Evolutionary conservation across 2,888 invertebrate genomes (phyloP).

Genomic region (Charanyca ferruginea): DNA sequence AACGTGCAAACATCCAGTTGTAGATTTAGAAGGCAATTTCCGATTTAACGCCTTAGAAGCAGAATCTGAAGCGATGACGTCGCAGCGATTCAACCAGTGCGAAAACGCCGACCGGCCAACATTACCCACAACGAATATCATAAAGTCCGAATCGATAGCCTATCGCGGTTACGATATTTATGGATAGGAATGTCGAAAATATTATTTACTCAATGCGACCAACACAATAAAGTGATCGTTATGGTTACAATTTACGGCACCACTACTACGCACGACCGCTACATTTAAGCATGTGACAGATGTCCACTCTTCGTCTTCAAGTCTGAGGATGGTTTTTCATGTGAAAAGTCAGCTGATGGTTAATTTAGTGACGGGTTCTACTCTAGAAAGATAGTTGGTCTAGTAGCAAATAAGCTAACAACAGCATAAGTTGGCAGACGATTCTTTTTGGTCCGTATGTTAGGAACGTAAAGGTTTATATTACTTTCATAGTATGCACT

Average conservation of each 20-base stretch:
- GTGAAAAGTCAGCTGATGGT: background rate
- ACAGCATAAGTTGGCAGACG: slow-evolving; percentile 13
- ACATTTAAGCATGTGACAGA: slow-evolving; percentile 27
- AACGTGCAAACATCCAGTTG: slow-evolving; percentile 6
- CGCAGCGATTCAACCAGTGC: slow-evolving; percentile 39
- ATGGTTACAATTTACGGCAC: slow-evolving; percentile 51
- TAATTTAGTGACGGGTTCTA: background rate
- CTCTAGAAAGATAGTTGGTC: background rate
- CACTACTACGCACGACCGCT: slow-evolving; percentile 28
- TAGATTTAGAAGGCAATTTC: slow-evolving; percentile 17
- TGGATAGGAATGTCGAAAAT: slow-evolving; percentile 77
- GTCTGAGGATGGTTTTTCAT: slow-evolving; percentile 9
- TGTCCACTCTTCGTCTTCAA: slow-evolving; percentile 20
- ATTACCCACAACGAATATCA: slow-evolving; percentile 64
- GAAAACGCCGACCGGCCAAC: slow-evolving; percentile 38
- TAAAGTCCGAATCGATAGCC: slow-evolving; percentile 70
- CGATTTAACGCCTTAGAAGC: slow-evolving; percentile 14
- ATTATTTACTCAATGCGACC: slow-evolving; percentile 65
- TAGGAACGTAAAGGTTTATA: slow-evolving; percentile 59
- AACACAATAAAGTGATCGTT: slow-evolving; percentile 62
- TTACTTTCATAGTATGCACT: slow-evolving; percentile 66
- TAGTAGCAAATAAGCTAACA: slow-evolving; percentile 4
- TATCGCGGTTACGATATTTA: slow-evolving; percentile 73
- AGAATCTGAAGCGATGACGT: slow-evolving; percentile 27
- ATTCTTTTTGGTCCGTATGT: slow-evolving; percentile 22